Evolutionary conservation across 2,888 invertebrate genomes (phyloP).

Genomic region (Xestia xanthographa): DNA sequence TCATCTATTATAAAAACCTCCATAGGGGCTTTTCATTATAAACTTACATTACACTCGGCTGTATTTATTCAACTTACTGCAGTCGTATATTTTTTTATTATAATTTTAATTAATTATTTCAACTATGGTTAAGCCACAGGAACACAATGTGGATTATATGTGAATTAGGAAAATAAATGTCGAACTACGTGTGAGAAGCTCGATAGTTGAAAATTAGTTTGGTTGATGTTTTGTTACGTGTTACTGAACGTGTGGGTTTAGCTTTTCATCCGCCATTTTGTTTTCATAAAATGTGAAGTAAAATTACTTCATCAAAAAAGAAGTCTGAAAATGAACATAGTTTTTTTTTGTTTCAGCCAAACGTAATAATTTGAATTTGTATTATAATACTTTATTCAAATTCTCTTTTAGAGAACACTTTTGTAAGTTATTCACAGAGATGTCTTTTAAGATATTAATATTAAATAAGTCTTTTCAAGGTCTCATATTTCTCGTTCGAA

Average conservation of each 20-base stretch:
- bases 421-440: background rate
- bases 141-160: slow-evolving; percentile 83
- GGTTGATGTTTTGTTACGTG: slow-evolving; percentile 47
- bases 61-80: slow-evolving; percentile 84
- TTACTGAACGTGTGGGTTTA: slow-evolving; percentile 38
- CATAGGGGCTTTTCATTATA: slow-evolving; percentile 89
- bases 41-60: slow-evolving; percentile 88
- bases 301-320: background rate
- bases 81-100: slow-evolving; percentile 82
- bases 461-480: background rate
- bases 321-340: background rate
- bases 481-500: background rate
- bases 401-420: background rate
- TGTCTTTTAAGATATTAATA: background rate
- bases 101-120: slow-evolving; percentile 82
- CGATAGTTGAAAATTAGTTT: slow-evolving; percentile 54
- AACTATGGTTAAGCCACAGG: slow-evolving; percentile 85
- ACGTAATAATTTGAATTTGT: background rate
- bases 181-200: slow-evolving; percentile 61
- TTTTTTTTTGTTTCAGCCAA: background rate
- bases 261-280: slow-evolving; percentile 19
- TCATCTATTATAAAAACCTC: slow-evolving; percentile 89
- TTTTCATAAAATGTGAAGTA: background rate
- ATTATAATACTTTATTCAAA: background rate
- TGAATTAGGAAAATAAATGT: slow-evolving; percentile 69